Base-by-base conservation (phyloP, 2,797 vertebrate genomes). In the Bovichtus diacanthus region DNA sequence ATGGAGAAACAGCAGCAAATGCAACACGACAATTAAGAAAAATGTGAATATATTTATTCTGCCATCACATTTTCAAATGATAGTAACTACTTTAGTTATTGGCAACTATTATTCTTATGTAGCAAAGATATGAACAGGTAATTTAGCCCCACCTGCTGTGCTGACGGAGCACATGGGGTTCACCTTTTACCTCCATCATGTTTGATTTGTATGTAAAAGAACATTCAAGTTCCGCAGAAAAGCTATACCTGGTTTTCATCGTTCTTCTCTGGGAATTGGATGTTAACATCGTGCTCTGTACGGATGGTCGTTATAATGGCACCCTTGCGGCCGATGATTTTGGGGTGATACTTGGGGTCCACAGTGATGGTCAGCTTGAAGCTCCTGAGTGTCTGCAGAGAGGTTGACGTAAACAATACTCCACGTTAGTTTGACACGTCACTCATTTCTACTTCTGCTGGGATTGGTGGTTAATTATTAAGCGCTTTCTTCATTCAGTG, bases 251-350 rank as follows among this genome's bases (percentile, higher is more conserved):
- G 98, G 92, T 93, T 97, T 81, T 98, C 98, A 70, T 99, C 97
- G 21, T 96, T 98, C 93, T 99, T 99, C 78, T 99, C 98, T 0
- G 98, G 98, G 84, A 99, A 99, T 90, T 99, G 98, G 91, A 99
- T 98, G 94, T 97, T 99, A 27, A 99, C 98, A 1, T 99, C 98
- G 1, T 99, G 97, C 60, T 98, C 97, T 12, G 95, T 94, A 83
- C 98, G 97, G 92, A 99, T 99, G 82, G 94, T 97, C 18, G 97
- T 99, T 81, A 99, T 99, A 78, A 98, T 96, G n/a, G 98, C 96
- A 49, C 98, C 98, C 88, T 99, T 99, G 27, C 98, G 96, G 38
- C 98, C 98, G 5, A 99, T 99, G 85, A 99, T 99, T 90, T 99
- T 99, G 72, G 98, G 98, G 86, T 99, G 98, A 92, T 99, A 97